phyloP scores from a whole-genome alignment of 2,888 invertebrate genomes.

The Patella ulyssiponensis region DNA sequence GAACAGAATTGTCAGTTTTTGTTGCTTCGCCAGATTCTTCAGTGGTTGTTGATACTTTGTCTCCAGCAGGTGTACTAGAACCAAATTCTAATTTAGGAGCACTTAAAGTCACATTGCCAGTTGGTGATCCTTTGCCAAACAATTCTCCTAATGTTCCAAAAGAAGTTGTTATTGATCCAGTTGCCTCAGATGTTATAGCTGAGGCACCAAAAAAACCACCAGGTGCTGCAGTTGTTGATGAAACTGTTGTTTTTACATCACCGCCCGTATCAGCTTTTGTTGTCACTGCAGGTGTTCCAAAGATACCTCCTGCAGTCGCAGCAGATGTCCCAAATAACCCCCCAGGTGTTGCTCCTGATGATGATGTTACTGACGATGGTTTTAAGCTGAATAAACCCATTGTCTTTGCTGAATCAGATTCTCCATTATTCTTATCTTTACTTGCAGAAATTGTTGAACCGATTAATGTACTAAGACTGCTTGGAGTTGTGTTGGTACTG shows the following conservation, averaged over 20 bases:
- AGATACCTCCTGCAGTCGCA: slow-evolving; percentile 18
- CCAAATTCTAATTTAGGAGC: neutral
- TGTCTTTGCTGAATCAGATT: no score
- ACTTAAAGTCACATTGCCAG: neutral
- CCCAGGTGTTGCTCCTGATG: slow-evolving; percentile 19
- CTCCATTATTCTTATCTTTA: no score
- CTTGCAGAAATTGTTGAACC: slow-evolving; percentile 19
- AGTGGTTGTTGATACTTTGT: slow-evolving; percentile 19
- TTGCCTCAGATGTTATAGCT: slow-evolving; percentile 22
- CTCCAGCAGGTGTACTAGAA: slow-evolving; percentile 16
- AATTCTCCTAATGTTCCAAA: slow-evolving; percentile 10
- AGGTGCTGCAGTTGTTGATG: neutral
- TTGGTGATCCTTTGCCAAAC: slow-evolving; percentile 27
- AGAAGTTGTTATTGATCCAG: slow-evolving; percentile 14
- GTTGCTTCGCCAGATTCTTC: neutral
- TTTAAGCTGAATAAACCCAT: no score
- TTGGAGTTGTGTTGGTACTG: no score
- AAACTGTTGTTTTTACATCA: slow-evolving; percentile 18
- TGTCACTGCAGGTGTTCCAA: slow-evolving; percentile 23
- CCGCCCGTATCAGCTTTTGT: slow-evolving; percentile 12
- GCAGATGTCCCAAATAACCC: slow-evolving; percentile 4
- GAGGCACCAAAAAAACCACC: slow-evolving; percentile 14
- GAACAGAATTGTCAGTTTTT: neutral
- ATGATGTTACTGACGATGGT: neutral
- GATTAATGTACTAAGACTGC: slow-evolving; percentile 10